Conservation (phyloP, 2,113 vertebrate genomes). For the Gobius niger region DNA sequence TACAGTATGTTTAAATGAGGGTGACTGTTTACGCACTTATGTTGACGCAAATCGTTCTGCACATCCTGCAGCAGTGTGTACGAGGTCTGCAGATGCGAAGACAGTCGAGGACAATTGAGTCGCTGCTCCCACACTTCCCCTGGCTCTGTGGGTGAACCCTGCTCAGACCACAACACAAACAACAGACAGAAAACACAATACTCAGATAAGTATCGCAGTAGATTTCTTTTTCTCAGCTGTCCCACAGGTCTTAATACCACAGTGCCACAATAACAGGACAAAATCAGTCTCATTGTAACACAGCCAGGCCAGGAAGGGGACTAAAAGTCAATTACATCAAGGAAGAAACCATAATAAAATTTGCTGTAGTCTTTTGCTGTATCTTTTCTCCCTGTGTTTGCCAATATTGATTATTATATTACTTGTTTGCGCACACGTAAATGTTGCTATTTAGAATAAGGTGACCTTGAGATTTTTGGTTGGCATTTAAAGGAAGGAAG, state of each 20-base stretch:
- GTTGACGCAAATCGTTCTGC: conserved; percentile 65
- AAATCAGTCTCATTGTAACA: conserved; percentile 33
- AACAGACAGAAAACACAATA: conserved; percentile 31
- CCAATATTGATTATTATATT: not conserved
- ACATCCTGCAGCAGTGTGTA: conserved; percentile 71
- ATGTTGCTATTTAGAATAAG: conserved; percentile 54
- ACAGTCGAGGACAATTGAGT: conserved; percentile 81
- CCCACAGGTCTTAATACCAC: conserved; percentile 49
- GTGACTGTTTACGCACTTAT: conserved; percentile 50
- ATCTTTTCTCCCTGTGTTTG: not conserved
- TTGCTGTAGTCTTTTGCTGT: too few relatives aligned
- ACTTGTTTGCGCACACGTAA: conserved; percentile 22
- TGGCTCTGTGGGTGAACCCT: conserved; percentile 82
- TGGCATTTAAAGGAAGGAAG: conserved; percentile 46
- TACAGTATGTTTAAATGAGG: conserved; percentile 17
- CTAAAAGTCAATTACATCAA: conserved; percentile 2
- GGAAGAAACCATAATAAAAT: not conserved
- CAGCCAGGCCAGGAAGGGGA: conserved; percentile 10
- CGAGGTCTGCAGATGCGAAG: conserved; percentile 77
- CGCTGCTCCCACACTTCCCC: conserved; percentile 80
- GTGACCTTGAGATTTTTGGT: conserved; percentile 72
- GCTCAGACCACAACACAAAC: conserved; percentile 45
- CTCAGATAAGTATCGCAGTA: conserved; percentile 39
- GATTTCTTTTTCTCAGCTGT: conserved; percentile 40
- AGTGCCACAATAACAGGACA: conserved; percentile 49